Base-by-base conservation (phyloP, 2,797 vertebrate species). In the Thripadectes ignobilis region DNA sequence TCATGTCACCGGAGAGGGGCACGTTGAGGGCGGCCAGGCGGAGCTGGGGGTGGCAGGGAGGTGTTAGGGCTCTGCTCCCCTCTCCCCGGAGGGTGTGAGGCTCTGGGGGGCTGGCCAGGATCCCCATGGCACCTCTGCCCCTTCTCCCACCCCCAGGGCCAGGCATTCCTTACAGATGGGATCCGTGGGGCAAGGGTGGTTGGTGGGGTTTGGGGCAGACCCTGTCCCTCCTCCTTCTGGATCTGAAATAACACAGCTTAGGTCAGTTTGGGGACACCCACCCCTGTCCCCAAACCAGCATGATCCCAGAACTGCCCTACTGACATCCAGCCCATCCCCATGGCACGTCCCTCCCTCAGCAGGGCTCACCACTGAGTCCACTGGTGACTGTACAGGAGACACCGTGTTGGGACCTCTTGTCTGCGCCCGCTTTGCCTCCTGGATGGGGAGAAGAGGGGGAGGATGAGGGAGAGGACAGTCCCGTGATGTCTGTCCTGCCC, bases 21-120 rank as follows among this genome's bases (percentile, higher is more conserved):
- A 94, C 52, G 10, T 96, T 97, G 30, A 98, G 89, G 22, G 97
- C 97, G 6, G 92, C 93, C 85, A 97, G 75, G 14, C 93, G 97
- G 69, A 98, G 96, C 97, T 97, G 59, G 34, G 66, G 68, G 14
- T 13, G 7, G 27, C 5, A 10, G 30, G 22, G 41, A 73, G 20
- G 38, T 5, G 0, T 6, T 5, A 4, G 66, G 41, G 16, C 34
- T 79, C 65, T 73, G 13, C 6, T 62, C 3, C 10, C 22, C 2
- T 0, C 5, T 78, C 51, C 8, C 19, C 1, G 18, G 41, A 27
- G 49, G 19, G 4, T 39, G 8, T 0, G 2, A 77, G 61, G 3
- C 17, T 22, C 58, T 0, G 1, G 36, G 4, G 8, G 23, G 36
- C 49, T 34, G 16, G 24, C 2, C 2, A 11, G 43, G 46, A 10